Conservation (phyloP, 2,888 invertebrate genomes). For the Stenotaenia linearis region DNA sequence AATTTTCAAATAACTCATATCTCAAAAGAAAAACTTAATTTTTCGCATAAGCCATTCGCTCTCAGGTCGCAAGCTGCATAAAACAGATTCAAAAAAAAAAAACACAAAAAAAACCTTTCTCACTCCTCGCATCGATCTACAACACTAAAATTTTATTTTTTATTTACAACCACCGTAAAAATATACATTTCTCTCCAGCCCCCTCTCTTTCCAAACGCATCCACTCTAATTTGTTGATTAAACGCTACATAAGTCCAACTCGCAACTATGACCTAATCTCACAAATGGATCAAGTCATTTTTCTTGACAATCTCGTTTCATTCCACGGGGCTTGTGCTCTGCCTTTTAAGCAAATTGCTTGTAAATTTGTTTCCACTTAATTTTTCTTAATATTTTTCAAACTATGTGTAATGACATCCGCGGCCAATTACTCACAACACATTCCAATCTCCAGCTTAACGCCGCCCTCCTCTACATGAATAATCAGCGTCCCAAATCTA, state of each 20-base stretch:
- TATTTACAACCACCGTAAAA: conserved; percentile 1
- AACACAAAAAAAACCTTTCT: neutral
- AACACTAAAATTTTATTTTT: neutral
- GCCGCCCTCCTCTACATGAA: neutral
- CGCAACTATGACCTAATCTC: conserved; percentile 22
- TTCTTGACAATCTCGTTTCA: conserved; percentile 13
- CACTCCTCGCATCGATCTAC: neutral
- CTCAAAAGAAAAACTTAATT: neutral
- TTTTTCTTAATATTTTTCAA: conserved; percentile 24
- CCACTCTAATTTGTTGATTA: conserved; percentile 5
- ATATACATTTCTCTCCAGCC: neutral
- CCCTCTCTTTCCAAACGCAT: neutral
- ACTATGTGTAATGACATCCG: neutral
- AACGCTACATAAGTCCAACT: neutral
- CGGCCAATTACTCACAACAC: conserved; percentile 20
- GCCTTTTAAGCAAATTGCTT: conserved; percentile 26
- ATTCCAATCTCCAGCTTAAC: neutral
- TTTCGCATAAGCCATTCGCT: neutral
- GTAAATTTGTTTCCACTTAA: conserved; percentile 26
- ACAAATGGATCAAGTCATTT: conserved; percentile 26
- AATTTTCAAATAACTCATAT: conserved; percentile 12
- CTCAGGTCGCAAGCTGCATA: neutral
- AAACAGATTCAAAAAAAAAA: conserved; percentile 10
- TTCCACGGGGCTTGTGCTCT: neutral
- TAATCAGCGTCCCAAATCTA: conserved; percentile 19